Base-by-base conservation (phyloP, 2,888 invertebrate species). In the Mystacides longicornis region DNA sequence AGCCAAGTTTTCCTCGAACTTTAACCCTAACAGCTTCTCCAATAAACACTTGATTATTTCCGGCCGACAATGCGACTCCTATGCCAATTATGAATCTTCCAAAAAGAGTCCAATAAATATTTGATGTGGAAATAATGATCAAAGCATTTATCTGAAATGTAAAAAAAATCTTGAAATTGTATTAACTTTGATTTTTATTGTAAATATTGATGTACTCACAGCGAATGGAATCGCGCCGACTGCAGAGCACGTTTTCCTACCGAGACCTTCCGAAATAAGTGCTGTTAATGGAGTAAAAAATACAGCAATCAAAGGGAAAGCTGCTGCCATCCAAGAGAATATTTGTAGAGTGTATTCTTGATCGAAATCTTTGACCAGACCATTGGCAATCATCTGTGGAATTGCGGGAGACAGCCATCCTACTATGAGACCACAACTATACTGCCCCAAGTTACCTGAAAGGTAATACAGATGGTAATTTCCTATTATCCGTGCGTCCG, bases 371-470 rank as follows among this genome's bases (percentile, higher is more conserved):
- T 22, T 45, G 14, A 58, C n/a, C 5, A 47, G 23, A 9, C 37
- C 33, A 14, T 31, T 37, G 1, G 53, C 46, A 5, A 16, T 16
- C 37, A 59, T 22, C 48, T 59, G 55, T 7, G 55, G 55, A 9
- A 57, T 23, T 2, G 57, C 51, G 4, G 57, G 57, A 2, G 57
- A 59, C 18, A 55, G 22, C 57, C 59, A 57, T 11, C 57, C 57
- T 21, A 54, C 46, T 9, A 21, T 52, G 18, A 57, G 23, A 9
- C 59, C 59, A n/a, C 47, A 43, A 43, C 51, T 55, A 3, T 52
- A 49, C 42, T 45, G 59, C 49, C 51, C 56, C 52, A 49, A 54
- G 52, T 52, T 49, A 42, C 56, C 62, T 51, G 57, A 2, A 58
- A 52, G n/a, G n/a, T n/a, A n/a, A n/a, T 4, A 16, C 4, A n/a